Conservation (phyloP, 2,888 invertebrate genomes). For the Diarsia brunnea region DNA sequence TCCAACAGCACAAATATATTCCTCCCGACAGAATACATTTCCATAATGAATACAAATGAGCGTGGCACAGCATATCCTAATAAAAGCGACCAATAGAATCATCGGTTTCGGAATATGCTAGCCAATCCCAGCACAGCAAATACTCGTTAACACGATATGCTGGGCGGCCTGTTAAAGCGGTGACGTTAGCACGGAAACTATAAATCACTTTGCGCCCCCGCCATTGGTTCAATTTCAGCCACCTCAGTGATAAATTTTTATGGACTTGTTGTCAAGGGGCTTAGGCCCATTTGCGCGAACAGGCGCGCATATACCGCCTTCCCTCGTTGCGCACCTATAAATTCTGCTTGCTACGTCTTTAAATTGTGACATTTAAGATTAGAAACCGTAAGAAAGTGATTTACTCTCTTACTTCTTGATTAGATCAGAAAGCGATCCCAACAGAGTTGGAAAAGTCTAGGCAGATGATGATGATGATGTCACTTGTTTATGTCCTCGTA, state of each 20-base stretch:
- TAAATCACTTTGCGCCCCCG: background rate
- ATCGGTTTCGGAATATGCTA: background rate
- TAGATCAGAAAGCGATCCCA: too few species aligned
- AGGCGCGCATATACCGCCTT: background rate
- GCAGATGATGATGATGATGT: too few species aligned
- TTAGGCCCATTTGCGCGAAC: background rate
- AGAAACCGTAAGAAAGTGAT: too few species aligned
- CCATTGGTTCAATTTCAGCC: background rate
- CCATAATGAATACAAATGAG: constrained; percentile 9
- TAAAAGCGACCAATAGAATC: constrained; percentile 1
- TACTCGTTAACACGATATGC: background rate
- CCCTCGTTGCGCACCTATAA: background rate
- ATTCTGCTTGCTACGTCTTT: background rate
- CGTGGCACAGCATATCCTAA: background rate
- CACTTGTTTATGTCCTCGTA: too few species aligned
- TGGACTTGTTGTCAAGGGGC: background rate
- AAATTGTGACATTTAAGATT: too few species aligned
- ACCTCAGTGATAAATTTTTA: background rate
- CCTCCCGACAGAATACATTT: constrained; percentile 4
- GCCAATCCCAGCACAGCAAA: constrained; percentile 7
- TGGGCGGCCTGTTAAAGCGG: background rate
- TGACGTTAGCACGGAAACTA: background rate
- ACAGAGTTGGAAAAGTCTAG: too few species aligned
- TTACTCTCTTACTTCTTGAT: too few species aligned
- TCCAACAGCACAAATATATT: constrained; percentile 2